Conservation (phyloP, 2,113 vertebrate species). For the Procavia capensis region DNA sequence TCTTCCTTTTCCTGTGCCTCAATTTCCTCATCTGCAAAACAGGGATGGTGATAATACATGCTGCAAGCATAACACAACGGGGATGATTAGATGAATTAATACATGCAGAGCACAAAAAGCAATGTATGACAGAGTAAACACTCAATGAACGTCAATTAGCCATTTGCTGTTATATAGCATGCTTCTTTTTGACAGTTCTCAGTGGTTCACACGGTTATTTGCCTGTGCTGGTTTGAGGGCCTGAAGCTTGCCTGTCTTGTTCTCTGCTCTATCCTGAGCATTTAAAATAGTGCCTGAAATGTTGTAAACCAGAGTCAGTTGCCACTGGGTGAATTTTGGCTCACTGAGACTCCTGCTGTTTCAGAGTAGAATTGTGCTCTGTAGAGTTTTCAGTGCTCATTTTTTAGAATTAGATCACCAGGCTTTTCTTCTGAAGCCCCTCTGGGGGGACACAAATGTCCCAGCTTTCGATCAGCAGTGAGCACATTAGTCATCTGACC, state of each 20-base stretch:
- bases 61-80: neutral
- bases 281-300: neutral
- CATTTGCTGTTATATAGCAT: neutral
- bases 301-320: neutral
- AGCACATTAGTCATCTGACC: neutral
- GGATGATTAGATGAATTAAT: neutral
- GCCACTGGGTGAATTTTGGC: neutral
- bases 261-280: neutral
- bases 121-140: neutral
- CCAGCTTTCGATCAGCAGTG: neutral
- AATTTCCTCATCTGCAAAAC: neutral
- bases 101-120: neutral
- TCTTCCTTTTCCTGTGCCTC: neutral
- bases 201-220: neutral
- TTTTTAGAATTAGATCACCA: neutral
- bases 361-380: neutral
- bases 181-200: neutral
- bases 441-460: neutral
- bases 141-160: neutral
- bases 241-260: neutral
- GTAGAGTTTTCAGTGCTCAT: neutral
- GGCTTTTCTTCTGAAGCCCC: neutral
- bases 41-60: neutral
- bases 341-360: neutral
- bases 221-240: neutral